A percentile compares a stretch with the other conserved stretches of the same genome.
phyloP scores from a whole-genome alignment of 2,888 invertebrate genomes.

The Eupelmus urozonus region DNA sequence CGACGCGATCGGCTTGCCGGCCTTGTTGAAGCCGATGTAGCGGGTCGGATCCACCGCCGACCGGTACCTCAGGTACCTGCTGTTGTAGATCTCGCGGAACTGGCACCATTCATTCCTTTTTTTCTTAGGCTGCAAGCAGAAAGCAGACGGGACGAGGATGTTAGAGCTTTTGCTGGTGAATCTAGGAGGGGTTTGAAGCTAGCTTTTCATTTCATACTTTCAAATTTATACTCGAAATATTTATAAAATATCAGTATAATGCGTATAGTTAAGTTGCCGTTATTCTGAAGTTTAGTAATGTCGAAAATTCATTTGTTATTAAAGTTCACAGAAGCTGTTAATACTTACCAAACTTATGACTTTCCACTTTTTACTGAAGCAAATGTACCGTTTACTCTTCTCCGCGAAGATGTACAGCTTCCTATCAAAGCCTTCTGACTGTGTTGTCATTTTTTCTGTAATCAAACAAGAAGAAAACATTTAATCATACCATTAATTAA shows the following conservation, averaged over 20 bases:
- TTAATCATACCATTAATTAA: neutral
- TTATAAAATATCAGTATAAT: too few relatives aligned
- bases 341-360: constrained; percentile 84
- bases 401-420: constrained; percentile 85
- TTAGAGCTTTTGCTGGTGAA: too few relatives aligned
- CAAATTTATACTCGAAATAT: too few relatives aligned
- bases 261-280: too few relatives aligned
- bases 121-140: constrained; percentile 79
- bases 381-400: constrained; percentile 85
- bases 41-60: constrained; percentile 81
- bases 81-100: constrained; percentile 83
- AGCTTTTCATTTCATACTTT: too few relatives aligned
- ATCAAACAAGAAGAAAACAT: constrained; percentile 32
- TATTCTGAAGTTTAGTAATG: too few relatives aligned
- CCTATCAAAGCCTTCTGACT: constrained; percentile 80
- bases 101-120: constrained; percentile 81
- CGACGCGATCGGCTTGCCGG: constrained; percentile 80
- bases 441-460: constrained; percentile 84
- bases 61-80: constrained; percentile 82
- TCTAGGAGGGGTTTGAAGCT: too few relatives aligned
- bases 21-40: constrained; percentile 83
- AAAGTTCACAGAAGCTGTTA: too few relatives aligned
- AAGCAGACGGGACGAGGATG: neutral
- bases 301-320: too few relatives aligned
- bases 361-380: constrained; percentile 86